Conservation (phyloP, 2,888 invertebrate species). For the Pterostichus niger region DNA sequence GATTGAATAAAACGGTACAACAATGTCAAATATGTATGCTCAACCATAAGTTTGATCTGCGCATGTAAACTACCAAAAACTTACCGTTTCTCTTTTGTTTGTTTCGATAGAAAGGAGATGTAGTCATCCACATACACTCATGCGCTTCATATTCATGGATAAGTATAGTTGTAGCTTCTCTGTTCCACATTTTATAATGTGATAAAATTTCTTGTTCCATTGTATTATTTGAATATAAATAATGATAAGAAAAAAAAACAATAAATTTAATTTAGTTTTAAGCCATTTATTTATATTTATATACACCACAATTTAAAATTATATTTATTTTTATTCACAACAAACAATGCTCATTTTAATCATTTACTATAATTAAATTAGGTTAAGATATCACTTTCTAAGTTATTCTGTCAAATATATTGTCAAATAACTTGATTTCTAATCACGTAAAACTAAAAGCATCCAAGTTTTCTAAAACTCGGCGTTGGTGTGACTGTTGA, state of each 20-base stretch:
- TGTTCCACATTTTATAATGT: conserved; percentile 65
- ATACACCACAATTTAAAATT: too few species aligned
- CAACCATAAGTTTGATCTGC: conserved; percentile 13
- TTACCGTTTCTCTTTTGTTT: conserved; percentile 66
- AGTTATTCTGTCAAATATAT: conserved; percentile 39
- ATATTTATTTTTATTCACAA: neutral
- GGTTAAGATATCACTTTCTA: conserved; percentile 34
- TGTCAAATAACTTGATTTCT: conserved; percentile 45
- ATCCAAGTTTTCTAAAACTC: conserved; percentile 61
- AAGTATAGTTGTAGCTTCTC: conserved; percentile 58
- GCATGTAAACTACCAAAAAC: conserved; percentile 25
- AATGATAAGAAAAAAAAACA: conserved; percentile 24
- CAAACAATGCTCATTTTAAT: conserved; percentile 1
- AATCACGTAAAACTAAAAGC: conserved; percentile 43
- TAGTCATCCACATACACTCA: conserved; percentile 67
- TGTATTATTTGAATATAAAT: neutral
- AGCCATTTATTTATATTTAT: neutral
- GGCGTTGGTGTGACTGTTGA: conserved; percentile 32
- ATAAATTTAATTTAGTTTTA: neutral
- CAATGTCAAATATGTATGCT: neutral
- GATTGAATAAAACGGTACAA: neutral
- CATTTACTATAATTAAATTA: conserved; percentile 7
- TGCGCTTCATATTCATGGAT: conserved; percentile 61
- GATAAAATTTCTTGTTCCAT: conserved; percentile 1
- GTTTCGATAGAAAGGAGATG: conserved; percentile 60